Base-by-base conservation (phyloP, 2,113 vertebrate species). In the Orientallactaga bullata region DNA sequence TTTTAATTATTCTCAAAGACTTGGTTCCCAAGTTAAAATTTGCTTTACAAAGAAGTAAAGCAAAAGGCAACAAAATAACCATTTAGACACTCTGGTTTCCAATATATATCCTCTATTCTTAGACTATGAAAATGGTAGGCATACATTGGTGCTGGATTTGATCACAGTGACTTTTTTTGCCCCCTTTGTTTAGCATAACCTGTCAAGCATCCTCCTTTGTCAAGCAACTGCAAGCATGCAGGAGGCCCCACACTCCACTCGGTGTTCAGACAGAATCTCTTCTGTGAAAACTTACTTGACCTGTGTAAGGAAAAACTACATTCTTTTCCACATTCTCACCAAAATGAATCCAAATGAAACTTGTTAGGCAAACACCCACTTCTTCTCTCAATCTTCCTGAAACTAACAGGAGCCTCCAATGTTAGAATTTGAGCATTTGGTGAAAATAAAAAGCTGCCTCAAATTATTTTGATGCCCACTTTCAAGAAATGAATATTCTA, bases 401-500 rank as follows among this genome's bases (percentile, higher is more conserved):
- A 85, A 90, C 55, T 65, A 85, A 83, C 89, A 16, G 55, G 32
- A 88, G 35, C 30, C 60, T 74, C 81, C n/a, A 20, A 63, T 71
- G 35, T 80, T 68, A 39, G 63, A 66, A 85, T 85, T 24, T 47
- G 61, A 78, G 30, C 18, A 32, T 83, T 32, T 72, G 17, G 18
- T 68, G 47, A 15, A 86, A 88, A 76, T 24, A 18, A 85, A 87
- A 83, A 47, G 23, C 61, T 84, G 37, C 28, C 71, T 73, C 65
- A 32, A 88, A 68, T 72, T 58, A 78, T 77, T 77, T 89, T 71
- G 47, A n/a, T 24, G 47, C 58, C n/a, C 23, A 87, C 51, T 94
- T 88, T 39, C 69, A 74, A 74, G 65, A 94, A 87, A 82, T 37
- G 30, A 96, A 78, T 89, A 95, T 85, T 87, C 80, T 81, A 63